These are phyloP conservation scores for Rhincodon typus DNA, from an alignment of 2,797 vertebrate species.

Conservation along the genomic window DNA sequence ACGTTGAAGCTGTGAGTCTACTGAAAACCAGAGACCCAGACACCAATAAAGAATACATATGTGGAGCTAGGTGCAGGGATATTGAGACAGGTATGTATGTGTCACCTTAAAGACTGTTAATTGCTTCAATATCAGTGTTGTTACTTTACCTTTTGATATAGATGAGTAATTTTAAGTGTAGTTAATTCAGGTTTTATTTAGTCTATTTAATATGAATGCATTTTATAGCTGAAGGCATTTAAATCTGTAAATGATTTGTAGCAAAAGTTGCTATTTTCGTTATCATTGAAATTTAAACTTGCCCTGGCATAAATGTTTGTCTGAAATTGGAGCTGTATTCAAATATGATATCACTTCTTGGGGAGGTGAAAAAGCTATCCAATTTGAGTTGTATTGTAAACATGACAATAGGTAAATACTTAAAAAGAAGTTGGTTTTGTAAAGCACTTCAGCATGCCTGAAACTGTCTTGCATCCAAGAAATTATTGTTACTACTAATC, in stretches of 20 bases:
- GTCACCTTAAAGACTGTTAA: conserved; percentile 43
- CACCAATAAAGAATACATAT: conserved; percentile 61
- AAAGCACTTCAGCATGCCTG: not conserved
- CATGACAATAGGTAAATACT: not conserved
- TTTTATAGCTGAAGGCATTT: not conserved
- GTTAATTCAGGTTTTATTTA: not conserved
- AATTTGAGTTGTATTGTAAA: not conserved
- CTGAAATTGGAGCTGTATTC: not conserved
- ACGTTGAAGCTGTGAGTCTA: conserved; percentile 78
- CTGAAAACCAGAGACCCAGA: conserved; percentile 67
- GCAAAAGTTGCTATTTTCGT: not conserved
- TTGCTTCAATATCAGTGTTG: not conserved
- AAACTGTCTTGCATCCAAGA: not conserved
- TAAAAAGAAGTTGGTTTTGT: not conserved
- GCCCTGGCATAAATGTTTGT: not conserved
- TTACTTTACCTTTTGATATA: not conserved
- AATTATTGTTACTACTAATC: not conserved
- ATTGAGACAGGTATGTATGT: conserved; percentile 68
- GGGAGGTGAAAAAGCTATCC: not conserved
- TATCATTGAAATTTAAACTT: not conserved
- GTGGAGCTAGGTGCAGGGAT: conserved; percentile 75
- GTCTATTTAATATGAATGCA: not conserved
- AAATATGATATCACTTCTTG: not conserved
- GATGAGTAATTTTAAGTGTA: not conserved
- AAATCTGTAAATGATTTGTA: not conserved